phyloP scores from a whole-genome alignment of 2,888 invertebrate genomes.

The Cephus nigrinus region DNA sequence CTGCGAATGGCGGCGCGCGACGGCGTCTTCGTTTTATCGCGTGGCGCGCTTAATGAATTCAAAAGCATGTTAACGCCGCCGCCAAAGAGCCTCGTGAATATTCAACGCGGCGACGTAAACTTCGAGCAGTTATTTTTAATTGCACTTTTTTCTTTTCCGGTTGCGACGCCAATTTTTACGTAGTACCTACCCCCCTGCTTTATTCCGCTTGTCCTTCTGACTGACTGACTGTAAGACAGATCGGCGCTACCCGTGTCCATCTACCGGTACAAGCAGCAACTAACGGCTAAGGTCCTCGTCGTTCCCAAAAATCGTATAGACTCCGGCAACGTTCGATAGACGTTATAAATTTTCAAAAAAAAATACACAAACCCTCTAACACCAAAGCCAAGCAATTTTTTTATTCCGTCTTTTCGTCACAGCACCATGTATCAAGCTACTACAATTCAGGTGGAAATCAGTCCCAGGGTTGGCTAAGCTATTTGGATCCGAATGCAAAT shows the following conservation, averaged over 20 bases:
- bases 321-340: no score
- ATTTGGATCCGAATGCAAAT: constrained; percentile 41
- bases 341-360: no score
- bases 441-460: no score
- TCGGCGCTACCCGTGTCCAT: background rate
- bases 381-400: no score
- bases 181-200: background rate
- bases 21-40: constrained; percentile 38
- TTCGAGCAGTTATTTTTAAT: constrained; percentile 45
- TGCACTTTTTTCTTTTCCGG: constrained; percentile 34
- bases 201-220: no score
- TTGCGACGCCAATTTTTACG: constrained; percentile 1
- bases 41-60: constrained; percentile 41
- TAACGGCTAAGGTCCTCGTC: no score
- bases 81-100: constrained; percentile 42
- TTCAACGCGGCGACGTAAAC: constrained; percentile 39
- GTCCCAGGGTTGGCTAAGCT: constrained; percentile 19
- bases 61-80: constrained; percentile 42
- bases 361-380: no score
- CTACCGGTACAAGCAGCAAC: background rate
- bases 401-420: no score
- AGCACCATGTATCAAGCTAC: no score
- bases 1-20: constrained; percentile 9
- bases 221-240: no score
- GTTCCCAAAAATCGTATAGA: no score